A percentile compares a stretch with the other conserved stretches of the same genome.
Conservation (phyloP, 2,888 invertebrate genomes). For the Spilosoma lubricipeda region DNA sequence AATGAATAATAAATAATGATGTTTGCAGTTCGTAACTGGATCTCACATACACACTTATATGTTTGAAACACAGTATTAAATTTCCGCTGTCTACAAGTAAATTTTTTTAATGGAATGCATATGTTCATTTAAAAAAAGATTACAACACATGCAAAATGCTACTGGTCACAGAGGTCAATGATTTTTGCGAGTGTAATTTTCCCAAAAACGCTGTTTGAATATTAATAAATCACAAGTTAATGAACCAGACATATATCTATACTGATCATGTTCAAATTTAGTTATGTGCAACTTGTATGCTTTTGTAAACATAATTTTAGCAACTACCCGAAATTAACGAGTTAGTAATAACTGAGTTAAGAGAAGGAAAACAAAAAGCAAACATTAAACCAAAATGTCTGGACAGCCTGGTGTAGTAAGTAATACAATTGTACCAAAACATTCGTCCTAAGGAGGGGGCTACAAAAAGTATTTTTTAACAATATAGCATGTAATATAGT, state of each 20-base stretch:
- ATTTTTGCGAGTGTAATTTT: conserved; percentile 16
- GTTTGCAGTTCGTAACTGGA: background rate
- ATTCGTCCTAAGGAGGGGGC: no score
- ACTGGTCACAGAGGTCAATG: conserved; percentile 14
- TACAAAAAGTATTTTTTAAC: no score
- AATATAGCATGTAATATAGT: background rate
- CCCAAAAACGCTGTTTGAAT: conserved; percentile 29
- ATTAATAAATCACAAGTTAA: conserved; percentile 27
- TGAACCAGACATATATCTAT: conserved; percentile 16
- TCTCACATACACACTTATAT: background rate
- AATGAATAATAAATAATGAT: background rate
- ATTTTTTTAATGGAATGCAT: background rate
- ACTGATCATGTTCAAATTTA: background rate
- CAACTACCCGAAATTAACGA: background rate
- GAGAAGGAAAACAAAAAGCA: background rate
- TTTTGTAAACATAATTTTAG: background rate
- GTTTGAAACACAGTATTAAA: background rate
- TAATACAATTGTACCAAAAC: no score
- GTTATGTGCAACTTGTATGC: background rate
- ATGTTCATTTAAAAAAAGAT: background rate
- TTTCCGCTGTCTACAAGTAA: background rate
- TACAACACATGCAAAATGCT: background rate
- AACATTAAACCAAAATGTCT: no score
- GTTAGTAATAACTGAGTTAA: no score
- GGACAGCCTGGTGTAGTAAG: no score